Evolutionary conservation across 2,113 vertebrate genomes (phyloP), one percentile per base, ranked within the genome.

Genomic region (Saccopteryx bilineata): DNA sequence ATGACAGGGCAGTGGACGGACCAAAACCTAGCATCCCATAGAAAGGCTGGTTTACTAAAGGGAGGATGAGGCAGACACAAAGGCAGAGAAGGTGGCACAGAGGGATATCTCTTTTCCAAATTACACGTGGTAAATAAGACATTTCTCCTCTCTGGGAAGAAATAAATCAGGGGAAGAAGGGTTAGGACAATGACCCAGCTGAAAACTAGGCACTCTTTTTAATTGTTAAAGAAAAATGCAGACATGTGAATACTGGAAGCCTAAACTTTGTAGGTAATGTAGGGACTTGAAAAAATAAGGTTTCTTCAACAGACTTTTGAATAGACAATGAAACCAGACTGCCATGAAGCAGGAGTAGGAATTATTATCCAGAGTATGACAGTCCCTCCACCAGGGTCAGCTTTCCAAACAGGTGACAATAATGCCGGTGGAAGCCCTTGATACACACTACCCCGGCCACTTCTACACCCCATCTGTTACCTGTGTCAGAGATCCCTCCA

Each of bases 191-290:
- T 66, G 39, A 66, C 2, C 4, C 5, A 71, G 5, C 66, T 89
- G 28, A 80, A 95, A 96, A 90, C 50, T 60, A 81, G 21, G 9
- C 48, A 33, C 33, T 50, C 69, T 94, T 81, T 54, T 21, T 18
- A 75, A 82, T 74, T 92, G 21, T 92, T 85, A 87, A 65, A 69
- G 28, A 72, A 93, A 93, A 76, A n/a, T 23, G 5, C 4, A 54
- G 5, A 63, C 61, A 69, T 4, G 24, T 23, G 85, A 75, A 63
- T 87, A 33, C 9, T 39, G 12, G 87, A 81, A 92, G 10, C 12
- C 15, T 5, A 33, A 71, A 68, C 31, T 75, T 80, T 26, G 48
- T 52, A 89, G 31, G 33, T 78, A 92, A 91, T 46, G 85, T 88
- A 19, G 7, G 2, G 0, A 80, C 90, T 87, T 66, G 17, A 19